Conservation (phyloP, 2,797 vertebrate species). For the Hylomyscus alleni region DNA sequence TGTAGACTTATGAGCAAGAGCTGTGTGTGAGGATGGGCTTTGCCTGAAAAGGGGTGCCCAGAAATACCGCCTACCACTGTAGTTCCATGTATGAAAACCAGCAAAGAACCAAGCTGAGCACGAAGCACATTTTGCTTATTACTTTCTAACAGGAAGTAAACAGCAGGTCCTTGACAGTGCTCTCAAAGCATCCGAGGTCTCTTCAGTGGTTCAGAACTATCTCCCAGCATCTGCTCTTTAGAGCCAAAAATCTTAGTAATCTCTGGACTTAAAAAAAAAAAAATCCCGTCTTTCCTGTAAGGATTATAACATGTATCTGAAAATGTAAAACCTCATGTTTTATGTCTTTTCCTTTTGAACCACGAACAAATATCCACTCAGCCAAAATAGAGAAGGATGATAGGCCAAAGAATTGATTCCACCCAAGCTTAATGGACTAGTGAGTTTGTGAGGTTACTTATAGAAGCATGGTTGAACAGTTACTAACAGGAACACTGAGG, state of each 20-base stretch:
- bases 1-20: not conserved
- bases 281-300: not conserved
- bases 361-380: not conserved
- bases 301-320: not conserved
- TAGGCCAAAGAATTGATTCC: not conserved
- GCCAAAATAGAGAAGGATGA: not conserved
- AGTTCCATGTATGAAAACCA: not conserved
- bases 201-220: conserved; percentile 46
- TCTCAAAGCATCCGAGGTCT: conserved; percentile 24
- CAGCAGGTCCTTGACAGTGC: not conserved
- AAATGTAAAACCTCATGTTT: conserved; percentile 7
- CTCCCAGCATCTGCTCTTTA: conserved; percentile 25
- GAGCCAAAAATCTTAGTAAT: not conserved
- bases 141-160: conserved; percentile 55
- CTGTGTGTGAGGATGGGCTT: not conserved
- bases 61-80: conserved; percentile 41
- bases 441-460: not conserved
- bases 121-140: not conserved
- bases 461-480: not conserved
- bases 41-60: not conserved
- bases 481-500: not conserved
- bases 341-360: not conserved
- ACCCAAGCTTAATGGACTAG: not conserved
- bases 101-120: not conserved
- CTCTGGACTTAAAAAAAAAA: not conserved